These are phyloP conservation scores for Trachelus troglodyta DNA, from an alignment of 2,888 invertebrate genomes.

Conservation along the genomic window DNA sequence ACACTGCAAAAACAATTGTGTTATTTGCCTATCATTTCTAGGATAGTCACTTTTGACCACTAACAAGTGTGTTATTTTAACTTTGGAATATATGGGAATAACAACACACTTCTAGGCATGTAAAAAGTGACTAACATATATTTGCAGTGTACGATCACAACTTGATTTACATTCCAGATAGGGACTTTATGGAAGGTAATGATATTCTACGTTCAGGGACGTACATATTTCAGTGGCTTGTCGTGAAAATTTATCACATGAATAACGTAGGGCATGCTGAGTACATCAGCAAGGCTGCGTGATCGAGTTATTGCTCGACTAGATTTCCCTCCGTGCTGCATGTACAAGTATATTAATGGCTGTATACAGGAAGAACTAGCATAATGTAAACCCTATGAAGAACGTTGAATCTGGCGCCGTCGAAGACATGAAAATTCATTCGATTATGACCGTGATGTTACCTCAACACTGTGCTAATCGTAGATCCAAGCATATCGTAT, in stretches of 20 bases:
- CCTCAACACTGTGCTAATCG: not conserved
- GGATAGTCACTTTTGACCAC: too few species aligned
- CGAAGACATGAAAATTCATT: not conserved
- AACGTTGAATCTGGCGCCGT: not conserved
- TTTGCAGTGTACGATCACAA: not conserved
- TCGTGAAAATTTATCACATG: not conserved
- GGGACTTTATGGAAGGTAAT: not conserved
- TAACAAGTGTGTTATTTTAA: too few species aligned
- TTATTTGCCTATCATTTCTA: too few species aligned
- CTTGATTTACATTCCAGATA: conserved; percentile 1
- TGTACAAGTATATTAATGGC: not conserved
- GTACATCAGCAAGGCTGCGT: not conserved
- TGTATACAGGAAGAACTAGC: not conserved
- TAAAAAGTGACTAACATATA: too few species aligned
- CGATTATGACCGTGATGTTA: not conserved
- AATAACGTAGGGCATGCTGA: not conserved
- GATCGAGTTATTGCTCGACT: not conserved
- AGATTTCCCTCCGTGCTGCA: not conserved
- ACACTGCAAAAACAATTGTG: too few species aligned
- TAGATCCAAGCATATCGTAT: not conserved
- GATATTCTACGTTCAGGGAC: not conserved
- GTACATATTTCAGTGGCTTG: not conserved
- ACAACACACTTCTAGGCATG: too few species aligned
- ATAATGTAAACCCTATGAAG: not conserved
- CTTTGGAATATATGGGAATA: too few species aligned